These are phyloP conservation scores for Cinara cedri DNA, from an alignment of 2,888 invertebrate species.

Conservation along the genomic window DNA sequence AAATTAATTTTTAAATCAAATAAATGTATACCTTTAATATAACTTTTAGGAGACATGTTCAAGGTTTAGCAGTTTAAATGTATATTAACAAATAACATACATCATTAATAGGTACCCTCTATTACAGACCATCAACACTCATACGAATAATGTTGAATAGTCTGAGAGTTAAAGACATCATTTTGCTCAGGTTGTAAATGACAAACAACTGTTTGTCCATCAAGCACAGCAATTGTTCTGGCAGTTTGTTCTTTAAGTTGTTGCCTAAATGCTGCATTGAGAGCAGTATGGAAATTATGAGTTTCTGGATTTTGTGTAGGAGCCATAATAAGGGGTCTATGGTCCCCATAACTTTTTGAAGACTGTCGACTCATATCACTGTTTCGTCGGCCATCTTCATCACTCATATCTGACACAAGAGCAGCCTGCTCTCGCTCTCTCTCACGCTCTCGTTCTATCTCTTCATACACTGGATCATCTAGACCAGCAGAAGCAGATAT, in stretches of 20 bases:
- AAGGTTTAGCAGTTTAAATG: conserved; percentile 39
- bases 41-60: conserved; percentile 13
- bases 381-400: conserved; percentile 77
- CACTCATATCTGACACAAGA: conserved; percentile 69
- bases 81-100: conserved; percentile 31
- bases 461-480: conserved; percentile 82
- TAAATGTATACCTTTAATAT: not conserved
- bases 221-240: conserved; percentile 75
- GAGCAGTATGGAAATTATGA: conserved; percentile 61
- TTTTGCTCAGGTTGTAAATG: conserved; percentile 71
- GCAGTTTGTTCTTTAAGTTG: conserved; percentile 65
- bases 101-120: conserved; percentile 36
- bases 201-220: conserved; percentile 85
- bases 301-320: conserved; percentile 67
- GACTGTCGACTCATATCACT: conserved; percentile 74
- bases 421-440: conserved; percentile 59
- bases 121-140: conserved; percentile 49
- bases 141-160: conserved; percentile 53
- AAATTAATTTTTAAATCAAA: conserved; percentile 11
- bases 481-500: conserved; percentile 63
- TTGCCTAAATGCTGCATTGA: conserved; percentile 65
- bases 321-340: conserved; percentile 72
- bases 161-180: conserved; percentile 30
- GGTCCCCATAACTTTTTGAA: conserved; percentile 80
- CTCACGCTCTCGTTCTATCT: conserved; percentile 69